These are phyloP conservation scores for Struthidea cinerea DNA, from an alignment of 2,113 vertebrate genomes.

Conservation along the genomic window DNA sequence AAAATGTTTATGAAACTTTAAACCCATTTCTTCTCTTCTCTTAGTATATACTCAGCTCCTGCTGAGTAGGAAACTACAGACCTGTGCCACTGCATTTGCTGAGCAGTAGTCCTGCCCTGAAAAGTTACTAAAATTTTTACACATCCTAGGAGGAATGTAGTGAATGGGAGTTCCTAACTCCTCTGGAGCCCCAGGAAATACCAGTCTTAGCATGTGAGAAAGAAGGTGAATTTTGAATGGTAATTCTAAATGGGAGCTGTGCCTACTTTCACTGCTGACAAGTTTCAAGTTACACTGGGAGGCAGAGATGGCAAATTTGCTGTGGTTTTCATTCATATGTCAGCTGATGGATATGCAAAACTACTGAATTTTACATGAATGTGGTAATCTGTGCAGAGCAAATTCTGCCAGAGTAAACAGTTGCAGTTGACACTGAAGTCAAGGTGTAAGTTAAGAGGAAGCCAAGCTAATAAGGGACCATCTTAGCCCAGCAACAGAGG, in stretches of 20 bases:
- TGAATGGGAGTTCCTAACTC: neutral
- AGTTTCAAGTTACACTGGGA: neutral
- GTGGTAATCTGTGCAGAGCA: neutral
- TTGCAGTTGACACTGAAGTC: neutral
- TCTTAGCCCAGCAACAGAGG: neutral
- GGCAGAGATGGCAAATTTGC: neutral
- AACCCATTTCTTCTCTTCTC: neutral
- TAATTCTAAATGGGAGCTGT: neutral
- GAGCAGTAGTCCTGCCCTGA: neutral
- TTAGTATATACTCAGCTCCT: neutral
- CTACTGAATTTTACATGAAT: neutral
- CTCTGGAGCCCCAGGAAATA: neutral
- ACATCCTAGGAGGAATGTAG: neutral
- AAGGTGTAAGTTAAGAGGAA: neutral
- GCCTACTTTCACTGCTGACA: neutral
- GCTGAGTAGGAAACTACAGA: neutral
- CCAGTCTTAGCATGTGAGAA: neutral
- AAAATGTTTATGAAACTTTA: neutral
- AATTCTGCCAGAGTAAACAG: constrained; percentile 3
- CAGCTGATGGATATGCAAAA: neutral
- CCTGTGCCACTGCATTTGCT: neutral
- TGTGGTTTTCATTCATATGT: neutral
- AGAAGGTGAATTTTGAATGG: neutral
- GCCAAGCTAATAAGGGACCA: neutral
- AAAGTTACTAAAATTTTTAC: neutral